Conservation (phyloP, 2,888 invertebrate species). For the Acrocera orbiculus region DNA sequence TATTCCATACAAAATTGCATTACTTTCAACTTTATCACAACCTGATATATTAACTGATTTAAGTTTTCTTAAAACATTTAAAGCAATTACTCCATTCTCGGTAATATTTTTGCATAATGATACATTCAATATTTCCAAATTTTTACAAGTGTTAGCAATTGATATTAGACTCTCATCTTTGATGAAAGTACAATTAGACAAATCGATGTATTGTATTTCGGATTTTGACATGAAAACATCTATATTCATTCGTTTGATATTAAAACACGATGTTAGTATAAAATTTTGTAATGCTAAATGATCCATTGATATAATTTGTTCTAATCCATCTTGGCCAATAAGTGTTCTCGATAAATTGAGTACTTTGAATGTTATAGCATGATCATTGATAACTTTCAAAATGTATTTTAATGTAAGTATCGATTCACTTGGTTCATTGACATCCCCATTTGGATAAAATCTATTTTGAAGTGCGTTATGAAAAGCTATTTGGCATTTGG, state of each 20-base stretch:
- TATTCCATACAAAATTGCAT: slow-evolving; percentile 42
- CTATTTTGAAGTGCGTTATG: slow-evolving; percentile 47
- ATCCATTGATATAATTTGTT: slow-evolving; percentile 38
- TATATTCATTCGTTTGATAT: too few relatives aligned
- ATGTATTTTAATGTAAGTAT: slow-evolving; percentile 54
- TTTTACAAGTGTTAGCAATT: slow-evolving; percentile 39
- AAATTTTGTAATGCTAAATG: too few relatives aligned
- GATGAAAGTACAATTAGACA: too few relatives aligned
- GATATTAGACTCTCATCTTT: slow-evolving; percentile 37
- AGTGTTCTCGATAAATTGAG: slow-evolving; percentile 49
- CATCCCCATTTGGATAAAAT: slow-evolving; percentile 40
- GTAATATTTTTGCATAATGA: slow-evolving; percentile 47
- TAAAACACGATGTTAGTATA: too few relatives aligned
- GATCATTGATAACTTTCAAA: slow-evolving; percentile 36
- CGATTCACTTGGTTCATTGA: slow-evolving; percentile 41
- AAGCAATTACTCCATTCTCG: slow-evolving; percentile 38
- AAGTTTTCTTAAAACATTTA: slow-evolving; percentile 38
- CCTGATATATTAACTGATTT: slow-evolving; percentile 43
- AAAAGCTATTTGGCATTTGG: slow-evolving; percentile 52
- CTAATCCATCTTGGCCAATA: slow-evolving; percentile 45
- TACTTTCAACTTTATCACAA: slow-evolving; percentile 44
- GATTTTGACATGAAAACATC: background rate
- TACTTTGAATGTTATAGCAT: slow-evolving; percentile 37
- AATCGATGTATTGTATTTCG: too few relatives aligned
- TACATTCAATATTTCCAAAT: slow-evolving; percentile 42